These are phyloP conservation scores for Hyla sarda DNA, from an alignment of 2,113 vertebrate species.

Conservation along the genomic window DNA sequence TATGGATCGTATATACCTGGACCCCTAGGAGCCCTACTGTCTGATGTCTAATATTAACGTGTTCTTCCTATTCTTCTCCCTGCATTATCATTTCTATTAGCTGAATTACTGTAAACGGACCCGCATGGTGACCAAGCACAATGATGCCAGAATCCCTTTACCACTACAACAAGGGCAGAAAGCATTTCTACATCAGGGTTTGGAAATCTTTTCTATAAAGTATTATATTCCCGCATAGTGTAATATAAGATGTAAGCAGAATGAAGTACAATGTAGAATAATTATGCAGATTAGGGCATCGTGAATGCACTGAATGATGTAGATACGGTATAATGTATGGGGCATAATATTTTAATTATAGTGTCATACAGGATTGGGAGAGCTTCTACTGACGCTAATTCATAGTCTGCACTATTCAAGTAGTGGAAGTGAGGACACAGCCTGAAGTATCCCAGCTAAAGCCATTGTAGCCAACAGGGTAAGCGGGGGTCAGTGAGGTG, in stretches of 20 bases:
- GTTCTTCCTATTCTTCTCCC: not conserved
- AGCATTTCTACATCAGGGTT: not conserved
- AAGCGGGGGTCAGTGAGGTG: constrained; percentile 74
- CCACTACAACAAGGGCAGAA: not conserved
- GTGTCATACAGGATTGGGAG: too few species aligned
- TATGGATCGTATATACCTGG: too few species aligned
- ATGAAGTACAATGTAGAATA: not conserved
- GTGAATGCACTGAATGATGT: too few species aligned
- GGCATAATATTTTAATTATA: too few species aligned
- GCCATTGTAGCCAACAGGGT: constrained; percentile 64
- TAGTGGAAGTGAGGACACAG: not conserved
- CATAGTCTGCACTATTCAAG: not conserved
- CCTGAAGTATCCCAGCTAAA: not conserved
- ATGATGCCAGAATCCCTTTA: not conserved
- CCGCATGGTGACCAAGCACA: not conserved
- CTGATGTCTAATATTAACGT: not conserved
- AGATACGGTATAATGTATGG: not conserved
- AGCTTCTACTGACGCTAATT: not conserved
- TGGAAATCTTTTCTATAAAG: too few species aligned
- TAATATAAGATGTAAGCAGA: too few species aligned
- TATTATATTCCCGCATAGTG: too few species aligned
- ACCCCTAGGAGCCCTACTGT: not conserved
- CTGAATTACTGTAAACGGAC: not conserved
- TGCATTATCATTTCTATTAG: not conserved
- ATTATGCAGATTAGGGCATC: too few species aligned